Base-by-base conservation (phyloP, 2,797 vertebrate genomes). In the Emydoidea blandingii region DNA sequence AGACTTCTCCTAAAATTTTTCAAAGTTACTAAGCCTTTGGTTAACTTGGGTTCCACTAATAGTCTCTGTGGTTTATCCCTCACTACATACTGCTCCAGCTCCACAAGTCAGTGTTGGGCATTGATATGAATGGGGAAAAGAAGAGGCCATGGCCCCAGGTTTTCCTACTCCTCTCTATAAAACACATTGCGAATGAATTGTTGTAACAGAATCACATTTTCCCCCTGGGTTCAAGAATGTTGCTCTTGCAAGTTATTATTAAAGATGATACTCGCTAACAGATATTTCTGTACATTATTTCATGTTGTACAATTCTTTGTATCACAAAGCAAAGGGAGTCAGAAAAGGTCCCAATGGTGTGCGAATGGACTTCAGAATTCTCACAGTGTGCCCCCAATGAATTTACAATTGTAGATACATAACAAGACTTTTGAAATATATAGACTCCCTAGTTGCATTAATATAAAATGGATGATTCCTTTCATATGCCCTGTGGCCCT, bases 121-220 rank as follows among this genome's bases (percentile, higher is more conserved):
- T 76, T 25, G 18, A 21, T 47, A 52, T 44, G 12, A 84, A 1
- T 12, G 1, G 31, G 16, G 4, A 85, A 68, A 68, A 62, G 68
- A 56, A 78, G 8, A 5, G 29, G 3, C 50, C 16, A n/a, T 9
- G 4, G 12, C 29, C 4, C 52, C 79, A 8, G 41, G 23, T 41
- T 15, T 85, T 50, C 27, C 34, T 68, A 84, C 8, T 53, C n/a
- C 53, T 56, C 3, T 79, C 6, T 76, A 89, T 25, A 84, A 25
- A 80, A 14, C 80, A 86, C 89, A 94, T 93, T 83, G 56, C 72
- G 78, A 91, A 4, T 54, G 15, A 87, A 76, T 18, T 56, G 83
- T 14, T 19, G 74, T 8, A 52, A 86, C 92, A 92, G 80, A 93
- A 89, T 91, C 93, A 94, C 47, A 86, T 94, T 91, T 84, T 50